Evolutionary conservation across 2,888 invertebrate genomes (phyloP).

Genomic region (Drosophila rellima): DNA sequence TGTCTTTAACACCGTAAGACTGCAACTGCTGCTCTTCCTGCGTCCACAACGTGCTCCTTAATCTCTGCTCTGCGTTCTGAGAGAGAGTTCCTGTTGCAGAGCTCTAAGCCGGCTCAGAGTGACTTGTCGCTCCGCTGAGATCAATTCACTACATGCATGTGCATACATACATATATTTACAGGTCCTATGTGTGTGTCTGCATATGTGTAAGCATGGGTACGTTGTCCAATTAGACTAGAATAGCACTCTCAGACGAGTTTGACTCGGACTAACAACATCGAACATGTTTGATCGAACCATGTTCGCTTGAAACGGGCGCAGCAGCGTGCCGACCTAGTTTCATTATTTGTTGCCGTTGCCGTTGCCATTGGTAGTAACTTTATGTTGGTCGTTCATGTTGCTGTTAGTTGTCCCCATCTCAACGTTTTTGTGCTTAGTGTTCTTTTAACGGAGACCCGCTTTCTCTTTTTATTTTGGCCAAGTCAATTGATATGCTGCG

Average conservation of each 20-base stretch:
- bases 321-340: slow-evolving; percentile 71
- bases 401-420: slow-evolving; percentile 54
- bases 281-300: slow-evolving; percentile 39
- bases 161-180: neutral
- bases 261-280: slow-evolving; percentile 1
- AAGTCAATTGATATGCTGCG: slow-evolving; percentile 74
- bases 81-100: slow-evolving; percentile 24
- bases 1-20: slow-evolving; percentile 46
- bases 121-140: slow-evolving; percentile 25
- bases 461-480: slow-evolving; percentile 76
- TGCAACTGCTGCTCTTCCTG: slow-evolving; percentile 58
- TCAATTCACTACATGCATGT: slow-evolving; percentile 11
- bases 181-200: neutral
- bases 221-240: slow-evolving; percentile 12
- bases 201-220: neutral
- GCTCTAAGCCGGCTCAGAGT: slow-evolving; percentile 23
- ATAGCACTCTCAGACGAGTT: slow-evolving; percentile 20
- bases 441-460: slow-evolving; percentile 70
- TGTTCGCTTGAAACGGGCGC: slow-evolving; percentile 30
- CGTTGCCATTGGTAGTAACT: slow-evolving; percentile 45
- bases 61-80: slow-evolving; percentile 20
- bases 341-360: slow-evolving; percentile 66
- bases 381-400: slow-evolving; percentile 35
- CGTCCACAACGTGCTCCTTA: slow-evolving; percentile 24
- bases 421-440: slow-evolving; percentile 64